Evolutionary conservation across 2,888 invertebrate species (phyloP).

Genomic region (Gerris lacustris): DNA sequence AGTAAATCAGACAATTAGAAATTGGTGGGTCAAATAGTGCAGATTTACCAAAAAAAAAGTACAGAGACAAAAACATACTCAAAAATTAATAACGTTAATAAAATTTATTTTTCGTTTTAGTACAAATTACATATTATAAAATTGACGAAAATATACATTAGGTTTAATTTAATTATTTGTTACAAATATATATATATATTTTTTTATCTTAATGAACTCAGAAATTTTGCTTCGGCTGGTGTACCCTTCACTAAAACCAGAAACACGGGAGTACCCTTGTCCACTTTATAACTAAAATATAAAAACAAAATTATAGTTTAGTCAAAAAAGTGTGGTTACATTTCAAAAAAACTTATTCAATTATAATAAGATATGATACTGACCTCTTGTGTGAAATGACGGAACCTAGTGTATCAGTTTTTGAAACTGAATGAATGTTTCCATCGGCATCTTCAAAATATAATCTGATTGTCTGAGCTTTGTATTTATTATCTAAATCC

Average conservation of each 20-base stretch:
- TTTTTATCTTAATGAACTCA: constrained; percentile 39
- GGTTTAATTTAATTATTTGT: too few relatives aligned
- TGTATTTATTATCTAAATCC: constrained; percentile 57
- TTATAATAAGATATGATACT: not conserved
- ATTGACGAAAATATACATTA: too few relatives aligned
- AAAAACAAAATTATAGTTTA: constrained; percentile 20
- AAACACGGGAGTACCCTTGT: constrained; percentile 54
- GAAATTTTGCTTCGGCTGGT: constrained; percentile 45
- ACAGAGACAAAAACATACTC: too few relatives aligned
- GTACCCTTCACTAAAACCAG: constrained; percentile 48
- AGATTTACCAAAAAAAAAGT: too few relatives aligned
- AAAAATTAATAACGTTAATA: too few relatives aligned
- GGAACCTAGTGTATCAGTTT: constrained; percentile 45
- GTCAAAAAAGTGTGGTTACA: constrained; percentile 14
- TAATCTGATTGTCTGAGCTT: constrained; percentile 46
- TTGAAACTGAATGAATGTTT: constrained; percentile 47
- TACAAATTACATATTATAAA: too few relatives aligned
- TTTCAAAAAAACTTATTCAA: not conserved
- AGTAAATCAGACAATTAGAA: too few relatives aligned
- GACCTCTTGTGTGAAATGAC: constrained; percentile 48
- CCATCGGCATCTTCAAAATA: constrained; percentile 60
- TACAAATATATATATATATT: not conserved
- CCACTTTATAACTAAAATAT: constrained; percentile 45
- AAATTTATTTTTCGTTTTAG: too few relatives aligned
- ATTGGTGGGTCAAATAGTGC: too few relatives aligned